phyloP scores from a whole-genome alignment of 2,113 vertebrate species.

The Mystacornis crossleyi region DNA sequence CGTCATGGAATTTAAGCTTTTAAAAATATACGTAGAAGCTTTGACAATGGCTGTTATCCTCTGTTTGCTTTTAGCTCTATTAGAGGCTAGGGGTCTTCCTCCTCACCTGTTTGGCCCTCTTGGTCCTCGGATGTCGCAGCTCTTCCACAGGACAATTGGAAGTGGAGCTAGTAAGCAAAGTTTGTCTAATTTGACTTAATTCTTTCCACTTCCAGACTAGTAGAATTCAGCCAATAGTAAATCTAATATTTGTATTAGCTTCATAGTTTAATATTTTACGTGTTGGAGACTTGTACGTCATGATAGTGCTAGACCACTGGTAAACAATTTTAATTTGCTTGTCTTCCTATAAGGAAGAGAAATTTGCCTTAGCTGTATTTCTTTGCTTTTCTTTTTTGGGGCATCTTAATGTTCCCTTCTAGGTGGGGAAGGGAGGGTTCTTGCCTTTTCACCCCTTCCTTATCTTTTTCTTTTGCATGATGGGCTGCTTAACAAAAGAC shows the following conservation, averaged over 20 bases:
- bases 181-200: constrained; percentile 67
- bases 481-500: constrained; percentile 45
- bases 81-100: constrained; percentile 97
- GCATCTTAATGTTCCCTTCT: background rate
- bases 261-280: background rate
- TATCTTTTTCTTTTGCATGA: constrained; percentile 48
- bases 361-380: background rate
- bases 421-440: constrained; percentile 59
- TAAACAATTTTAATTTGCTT: background rate
- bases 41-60: constrained; percentile 70
- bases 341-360: background rate
- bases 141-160: constrained; percentile 99
- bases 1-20: constrained; percentile 39
- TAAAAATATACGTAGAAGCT: constrained; percentile 38
- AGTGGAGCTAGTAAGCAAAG: constrained; percentile 95
- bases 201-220: constrained; percentile 59
- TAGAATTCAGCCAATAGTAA: constrained; percentile 13
- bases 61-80: constrained; percentile 84
- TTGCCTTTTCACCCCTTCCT: constrained; percentile 14
- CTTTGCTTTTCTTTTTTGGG: background rate
- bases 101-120: constrained; percentile 98
- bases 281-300: constrained; percentile 23
- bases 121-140: constrained; percentile 98
- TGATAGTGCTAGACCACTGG: background rate
- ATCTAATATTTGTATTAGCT: constrained; percentile 36